Evolutionary conservation across 2,888 invertebrate species (phyloP).

Genomic region (Harpalus rubripes): DNA sequence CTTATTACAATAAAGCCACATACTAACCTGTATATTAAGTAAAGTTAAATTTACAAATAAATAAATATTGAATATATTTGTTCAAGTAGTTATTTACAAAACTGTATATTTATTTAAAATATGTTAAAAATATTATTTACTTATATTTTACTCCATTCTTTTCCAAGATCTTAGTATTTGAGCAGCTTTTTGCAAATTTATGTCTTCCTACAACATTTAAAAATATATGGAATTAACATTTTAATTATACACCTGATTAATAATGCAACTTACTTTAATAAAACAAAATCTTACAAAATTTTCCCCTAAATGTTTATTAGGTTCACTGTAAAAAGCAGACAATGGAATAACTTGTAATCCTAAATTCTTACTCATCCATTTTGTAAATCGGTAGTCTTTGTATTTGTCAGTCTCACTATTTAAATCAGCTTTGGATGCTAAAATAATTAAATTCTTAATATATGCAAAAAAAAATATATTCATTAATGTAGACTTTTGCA

Average conservation of each 20-base stretch:
- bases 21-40: too few species aligned
- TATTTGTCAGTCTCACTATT: conserved; percentile 70
- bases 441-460: conserved; percentile 3
- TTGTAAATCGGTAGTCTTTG: conserved; percentile 79
- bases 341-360: conserved; percentile 81
- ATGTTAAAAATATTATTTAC: not conserved
- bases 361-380: conserved; percentile 80
- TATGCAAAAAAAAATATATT: too few species aligned
- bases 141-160: conserved; percentile 8
- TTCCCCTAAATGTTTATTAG: conserved; percentile 77
- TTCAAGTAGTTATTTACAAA: not conserved
- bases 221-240: not conserved
- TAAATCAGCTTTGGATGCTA: conserved; percentile 62
- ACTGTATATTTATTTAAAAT: not conserved
- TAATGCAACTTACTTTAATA: conserved; percentile 62
- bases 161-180: conserved; percentile 74
- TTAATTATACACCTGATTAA: not conserved
- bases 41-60: not conserved
- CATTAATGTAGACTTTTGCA: too few species aligned
- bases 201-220: conserved; percentile 76
- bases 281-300: conserved; percentile 76
- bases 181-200: conserved; percentile 74
- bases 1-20: too few species aligned
- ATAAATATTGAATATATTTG: not conserved
- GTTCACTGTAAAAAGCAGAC: conserved; percentile 79